phyloP scores from a whole-genome alignment of 2,888 invertebrate genomes.

The Subacronicta megacephala region DNA sequence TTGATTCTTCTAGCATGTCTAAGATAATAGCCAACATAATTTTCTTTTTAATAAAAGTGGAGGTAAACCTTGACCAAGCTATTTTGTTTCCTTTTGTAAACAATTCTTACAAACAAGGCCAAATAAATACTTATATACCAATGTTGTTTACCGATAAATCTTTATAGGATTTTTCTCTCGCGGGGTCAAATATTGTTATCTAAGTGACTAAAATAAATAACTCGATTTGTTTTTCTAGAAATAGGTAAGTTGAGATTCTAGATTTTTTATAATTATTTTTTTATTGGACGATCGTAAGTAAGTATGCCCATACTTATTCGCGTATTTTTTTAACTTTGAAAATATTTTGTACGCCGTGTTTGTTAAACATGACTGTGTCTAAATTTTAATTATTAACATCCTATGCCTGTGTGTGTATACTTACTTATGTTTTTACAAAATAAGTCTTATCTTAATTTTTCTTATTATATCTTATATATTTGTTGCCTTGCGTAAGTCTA shows the following conservation, averaged over 20 bases:
- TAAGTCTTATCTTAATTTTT: neutral
- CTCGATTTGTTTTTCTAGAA: neutral
- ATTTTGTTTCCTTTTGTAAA: conserved; percentile 11
- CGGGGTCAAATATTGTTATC: neutral
- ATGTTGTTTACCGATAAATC: conserved; percentile 20
- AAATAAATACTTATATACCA: conserved; percentile 31
- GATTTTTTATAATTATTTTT: too few species aligned
- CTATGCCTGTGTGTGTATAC: too few species aligned
- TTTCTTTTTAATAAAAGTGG: neutral
- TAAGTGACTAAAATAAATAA: conserved; percentile 4
- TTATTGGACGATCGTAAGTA: too few species aligned
- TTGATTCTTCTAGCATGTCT: too few species aligned
- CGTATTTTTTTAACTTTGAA: too few species aligned
- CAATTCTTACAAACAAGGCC: conserved; percentile 18
- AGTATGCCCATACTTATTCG: too few species aligned
- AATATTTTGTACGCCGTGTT: too few species aligned
- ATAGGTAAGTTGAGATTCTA: too few species aligned
- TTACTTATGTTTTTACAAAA: too few species aligned
- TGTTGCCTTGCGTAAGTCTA: neutral
- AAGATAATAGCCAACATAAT: too few species aligned
- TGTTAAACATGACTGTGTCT: too few species aligned
- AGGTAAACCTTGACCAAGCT: neutral
- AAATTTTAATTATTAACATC: too few species aligned
- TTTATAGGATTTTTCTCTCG: conserved; percentile 15
- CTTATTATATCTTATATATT: neutral